Conservation (phyloP, 30 jellyfish, hydroid and myxozoan species). For the Pseudorhiza aurosa region DNA sequence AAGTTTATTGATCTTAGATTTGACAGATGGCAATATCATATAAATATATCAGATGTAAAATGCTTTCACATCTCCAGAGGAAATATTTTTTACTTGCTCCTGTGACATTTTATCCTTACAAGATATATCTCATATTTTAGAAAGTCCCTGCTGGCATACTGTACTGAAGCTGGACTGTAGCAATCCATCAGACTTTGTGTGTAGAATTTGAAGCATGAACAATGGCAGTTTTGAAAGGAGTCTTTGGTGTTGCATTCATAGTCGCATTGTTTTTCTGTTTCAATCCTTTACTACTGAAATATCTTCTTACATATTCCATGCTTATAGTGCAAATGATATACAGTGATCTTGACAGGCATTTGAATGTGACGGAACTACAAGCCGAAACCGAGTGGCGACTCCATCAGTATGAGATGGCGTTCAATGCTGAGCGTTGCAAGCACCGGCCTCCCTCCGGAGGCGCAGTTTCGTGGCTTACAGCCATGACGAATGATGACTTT, state of each 20-base stretch:
- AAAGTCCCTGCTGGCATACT: too few species aligned
- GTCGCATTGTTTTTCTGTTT: neutral
- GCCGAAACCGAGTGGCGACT: conserved; percentile 79
- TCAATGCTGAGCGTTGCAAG: conserved; percentile 61
- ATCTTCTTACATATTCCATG: conserved; percentile 42
- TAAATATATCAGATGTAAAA: too few species aligned
- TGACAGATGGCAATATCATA: too few species aligned
- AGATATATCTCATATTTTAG: too few species aligned
- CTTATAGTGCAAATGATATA: conserved; percentile 54
- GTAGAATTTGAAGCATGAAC: too few species aligned
- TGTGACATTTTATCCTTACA: too few species aligned
- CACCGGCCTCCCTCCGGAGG: conserved; percentile 15
- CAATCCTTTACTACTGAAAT: conserved; percentile 66
- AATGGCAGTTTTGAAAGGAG: conserved; percentile 17
- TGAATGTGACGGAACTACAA: conserved; percentile 58
- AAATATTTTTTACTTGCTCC: too few species aligned
- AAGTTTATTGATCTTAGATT: too few species aligned
- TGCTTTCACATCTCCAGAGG: too few species aligned
- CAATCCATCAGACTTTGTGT: too few species aligned
- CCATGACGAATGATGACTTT: conserved; percentile 96
- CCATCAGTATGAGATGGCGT: conserved; percentile 86
- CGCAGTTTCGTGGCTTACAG: conserved; percentile 92
- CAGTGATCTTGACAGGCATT: conserved; percentile 65
- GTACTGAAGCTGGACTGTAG: too few species aligned
- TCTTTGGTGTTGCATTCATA: neutral